Percentiles rank a stretch among this genome's conserved stretches.
phyloP scores from a whole-genome alignment of 2,113 vertebrate genomes.

The Muntiacus reevesi region DNA sequence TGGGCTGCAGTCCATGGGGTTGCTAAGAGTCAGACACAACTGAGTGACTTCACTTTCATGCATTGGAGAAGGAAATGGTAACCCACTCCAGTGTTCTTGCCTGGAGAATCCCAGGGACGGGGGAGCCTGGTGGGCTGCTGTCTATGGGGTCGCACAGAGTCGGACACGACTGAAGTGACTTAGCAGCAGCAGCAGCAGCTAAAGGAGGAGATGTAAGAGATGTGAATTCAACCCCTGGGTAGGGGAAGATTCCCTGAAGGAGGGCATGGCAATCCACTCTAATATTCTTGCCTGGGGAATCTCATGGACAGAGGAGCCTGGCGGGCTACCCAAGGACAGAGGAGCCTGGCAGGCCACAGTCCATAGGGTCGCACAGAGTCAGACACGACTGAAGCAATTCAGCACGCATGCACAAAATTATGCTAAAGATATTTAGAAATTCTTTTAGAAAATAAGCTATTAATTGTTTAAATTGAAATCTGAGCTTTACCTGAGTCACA shows the following conservation, averaged over 20 bases:
- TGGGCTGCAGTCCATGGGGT: too few relatives aligned
- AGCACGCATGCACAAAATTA: background rate
- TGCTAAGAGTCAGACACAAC: too few relatives aligned
- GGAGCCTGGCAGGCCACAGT: background rate
- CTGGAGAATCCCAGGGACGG: too few relatives aligned
- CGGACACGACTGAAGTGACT: too few relatives aligned
- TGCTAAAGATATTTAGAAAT: background rate
- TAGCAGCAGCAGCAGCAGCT: background rate
- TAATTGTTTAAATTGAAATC: background rate
- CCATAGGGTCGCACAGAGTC: background rate
- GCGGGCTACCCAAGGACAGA: background rate
- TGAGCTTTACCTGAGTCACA: background rate
- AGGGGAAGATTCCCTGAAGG: background rate
- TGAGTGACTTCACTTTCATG: too few relatives aligned
- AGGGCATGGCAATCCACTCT: background rate
- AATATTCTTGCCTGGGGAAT: background rate
- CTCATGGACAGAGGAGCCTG: background rate
- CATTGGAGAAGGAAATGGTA: background rate
- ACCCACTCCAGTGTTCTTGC: too few relatives aligned
- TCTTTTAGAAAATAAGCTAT: background rate
- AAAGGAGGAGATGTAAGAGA: background rate
- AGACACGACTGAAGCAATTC: background rate
- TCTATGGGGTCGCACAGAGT: too few relatives aligned
- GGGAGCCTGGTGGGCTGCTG: too few relatives aligned
- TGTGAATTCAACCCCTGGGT: background rate